Percentiles rank a stretch among this genome's conserved stretches.
Evolutionary conservation across 2,888 invertebrate species (phyloP).

Genomic region (Cactoblastis cactorum): DNA sequence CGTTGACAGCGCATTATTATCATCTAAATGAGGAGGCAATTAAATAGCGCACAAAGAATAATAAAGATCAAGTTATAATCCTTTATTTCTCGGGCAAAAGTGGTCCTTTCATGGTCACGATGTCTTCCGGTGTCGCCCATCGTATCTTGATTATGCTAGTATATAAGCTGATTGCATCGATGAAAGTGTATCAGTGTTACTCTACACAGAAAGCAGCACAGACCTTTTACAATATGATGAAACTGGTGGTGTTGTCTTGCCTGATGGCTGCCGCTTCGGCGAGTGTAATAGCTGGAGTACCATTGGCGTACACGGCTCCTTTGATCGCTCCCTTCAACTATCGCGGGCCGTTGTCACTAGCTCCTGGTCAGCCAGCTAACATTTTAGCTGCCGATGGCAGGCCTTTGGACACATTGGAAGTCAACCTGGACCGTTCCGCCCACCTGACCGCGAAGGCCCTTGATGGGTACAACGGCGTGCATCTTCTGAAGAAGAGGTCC

Average conservation of each 20-base stretch:
- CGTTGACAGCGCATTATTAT: constrained; percentile 22
- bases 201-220: constrained; percentile 55
- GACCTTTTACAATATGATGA: constrained; percentile 71
- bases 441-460: constrained; percentile 61
- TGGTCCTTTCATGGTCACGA: constrained; percentile 54
- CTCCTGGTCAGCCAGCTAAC: constrained; percentile 67
- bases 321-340: constrained; percentile 46
- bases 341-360: constrained; percentile 62
- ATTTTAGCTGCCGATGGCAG: constrained; percentile 63
- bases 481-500: constrained; percentile 59
- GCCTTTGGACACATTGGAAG: constrained; percentile 66
- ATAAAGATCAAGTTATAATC: constrained; percentile 29
- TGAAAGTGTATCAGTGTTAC: constrained; percentile 55
- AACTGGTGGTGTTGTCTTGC: constrained; percentile 82
- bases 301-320: constrained; percentile 38
- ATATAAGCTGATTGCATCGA: constrained; percentile 44
- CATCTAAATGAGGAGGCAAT: constrained; percentile 20
- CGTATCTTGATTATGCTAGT: constrained; percentile 38
- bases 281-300: constrained; percentile 25
- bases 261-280: constrained; percentile 79
- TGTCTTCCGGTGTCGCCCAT: constrained; percentile 51
- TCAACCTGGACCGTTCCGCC: constrained; percentile 66
- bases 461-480: constrained; percentile 36
- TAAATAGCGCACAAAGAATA: constrained; percentile 25
- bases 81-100: constrained; percentile 49